These are phyloP conservation scores for Colostygia pectinataria DNA, from an alignment of 2,888 invertebrate species.

Conservation along the genomic window DNA sequence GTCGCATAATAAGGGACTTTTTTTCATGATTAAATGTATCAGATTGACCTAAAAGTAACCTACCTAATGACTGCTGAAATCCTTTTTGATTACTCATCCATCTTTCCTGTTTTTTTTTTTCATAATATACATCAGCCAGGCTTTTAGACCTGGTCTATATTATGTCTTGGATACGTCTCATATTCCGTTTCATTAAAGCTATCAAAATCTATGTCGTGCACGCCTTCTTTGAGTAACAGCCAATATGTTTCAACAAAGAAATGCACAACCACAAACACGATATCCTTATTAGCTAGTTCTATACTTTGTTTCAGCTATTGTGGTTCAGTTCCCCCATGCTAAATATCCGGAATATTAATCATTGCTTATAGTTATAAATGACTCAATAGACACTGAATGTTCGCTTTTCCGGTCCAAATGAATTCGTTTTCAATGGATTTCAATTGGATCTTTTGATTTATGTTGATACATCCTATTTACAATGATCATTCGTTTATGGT, in stretches of 20 bases:
- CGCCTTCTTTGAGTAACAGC: background rate
- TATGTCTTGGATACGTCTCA: too few species aligned
- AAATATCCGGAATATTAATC: conserved; percentile 78
- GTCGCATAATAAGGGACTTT: conserved; percentile 12
- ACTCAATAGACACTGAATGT: conserved; percentile 71
- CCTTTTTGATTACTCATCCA: too few species aligned
- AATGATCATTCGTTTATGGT: conserved; percentile 24
- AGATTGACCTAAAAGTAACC: too few species aligned
- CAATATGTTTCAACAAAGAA: conserved; percentile 3
- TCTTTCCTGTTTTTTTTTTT: too few species aligned
- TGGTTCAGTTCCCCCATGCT: conserved; percentile 56
- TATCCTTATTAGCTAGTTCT: conserved; percentile 21
- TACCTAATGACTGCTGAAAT: too few species aligned
- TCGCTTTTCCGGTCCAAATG: conserved; percentile 71
- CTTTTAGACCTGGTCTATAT: too few species aligned
- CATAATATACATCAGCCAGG: too few species aligned
- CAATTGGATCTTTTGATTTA: conserved; percentile 48
- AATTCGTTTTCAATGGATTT: conserved; percentile 64
- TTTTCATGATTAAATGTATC: too few species aligned
- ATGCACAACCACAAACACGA: conserved; percentile 12
- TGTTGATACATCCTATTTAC: conserved; percentile 35
- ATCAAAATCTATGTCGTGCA: background rate
- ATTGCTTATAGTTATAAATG: conserved; percentile 71
- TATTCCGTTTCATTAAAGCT: background rate
- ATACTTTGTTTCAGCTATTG: conserved; percentile 35